Conservation (phyloP, 2,888 invertebrate genomes). For the Andricus quercusramuli region DNA sequence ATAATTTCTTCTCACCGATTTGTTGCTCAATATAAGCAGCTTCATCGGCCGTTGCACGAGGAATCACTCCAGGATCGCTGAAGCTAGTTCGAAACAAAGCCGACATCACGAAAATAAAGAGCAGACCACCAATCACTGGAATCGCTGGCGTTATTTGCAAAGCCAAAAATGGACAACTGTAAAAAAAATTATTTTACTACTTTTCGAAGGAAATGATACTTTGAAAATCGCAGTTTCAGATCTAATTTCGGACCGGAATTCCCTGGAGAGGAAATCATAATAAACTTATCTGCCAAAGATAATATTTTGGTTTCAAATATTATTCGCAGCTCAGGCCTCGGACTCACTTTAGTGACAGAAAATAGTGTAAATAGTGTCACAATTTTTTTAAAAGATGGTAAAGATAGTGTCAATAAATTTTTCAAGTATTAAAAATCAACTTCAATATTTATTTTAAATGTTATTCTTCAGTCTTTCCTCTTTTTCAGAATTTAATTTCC, state of each 20-base stretch:
- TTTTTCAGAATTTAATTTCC: no score
- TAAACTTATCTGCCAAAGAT: not conserved
- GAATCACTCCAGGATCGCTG: constrained; percentile 96
- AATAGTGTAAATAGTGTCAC: no score
- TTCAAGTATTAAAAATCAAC: no score
- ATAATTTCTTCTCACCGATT: constrained; percentile 83
- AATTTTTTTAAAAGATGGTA: no score
- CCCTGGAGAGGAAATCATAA: not conserved
- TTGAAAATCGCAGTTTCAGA: not conserved
- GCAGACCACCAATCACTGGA: constrained; percentile 93
- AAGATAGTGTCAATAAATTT: no score
- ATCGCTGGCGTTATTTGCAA: constrained; percentile 93
- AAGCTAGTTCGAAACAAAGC: constrained; percentile 95
- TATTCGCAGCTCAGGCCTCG: not conserved
- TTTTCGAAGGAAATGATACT: not conserved
- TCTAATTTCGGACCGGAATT: not conserved
- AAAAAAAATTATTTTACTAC: constrained; percentile 57
- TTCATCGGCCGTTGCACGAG: constrained; percentile 92
- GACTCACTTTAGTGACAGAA: no score
- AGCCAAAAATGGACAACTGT: constrained; percentile 95
- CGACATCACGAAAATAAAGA: constrained; percentile 95
- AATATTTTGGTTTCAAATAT: not conserved
- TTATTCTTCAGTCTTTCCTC: no score
- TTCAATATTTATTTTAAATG: no score
- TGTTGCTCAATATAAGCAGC: constrained; percentile 94